phyloP scores from a whole-genome alignment of 2,113 vertebrate species.

The Elephantulus edwardii region DNA sequence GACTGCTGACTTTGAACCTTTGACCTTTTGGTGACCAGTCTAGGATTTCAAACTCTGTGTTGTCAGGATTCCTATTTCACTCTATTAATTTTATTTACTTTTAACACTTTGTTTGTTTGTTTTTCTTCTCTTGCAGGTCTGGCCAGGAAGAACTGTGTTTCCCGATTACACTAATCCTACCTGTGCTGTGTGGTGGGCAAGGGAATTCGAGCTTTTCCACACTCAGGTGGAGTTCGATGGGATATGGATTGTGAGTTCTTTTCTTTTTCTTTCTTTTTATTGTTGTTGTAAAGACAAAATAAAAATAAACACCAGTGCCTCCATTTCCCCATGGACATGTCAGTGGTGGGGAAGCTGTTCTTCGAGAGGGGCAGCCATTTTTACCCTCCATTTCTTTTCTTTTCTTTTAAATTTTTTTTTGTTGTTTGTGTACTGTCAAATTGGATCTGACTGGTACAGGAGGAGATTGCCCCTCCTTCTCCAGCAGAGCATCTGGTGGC shows the following conservation, averaged over 20 bases:
- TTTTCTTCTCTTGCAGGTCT: slow-evolving; percentile 86
- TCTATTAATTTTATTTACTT: neutral
- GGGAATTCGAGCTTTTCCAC: slow-evolving; percentile 88
- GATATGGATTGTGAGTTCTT: slow-evolving; percentile 95
- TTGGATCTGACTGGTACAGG: no score
- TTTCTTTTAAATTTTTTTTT: no score
- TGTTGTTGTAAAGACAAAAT: neutral
- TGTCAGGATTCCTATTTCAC: no score
- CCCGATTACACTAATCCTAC: slow-evolving; percentile 92
- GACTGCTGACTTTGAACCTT: no score
- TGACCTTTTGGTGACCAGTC: no score
- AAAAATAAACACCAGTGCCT: neutral
- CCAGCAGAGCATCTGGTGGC: no score
- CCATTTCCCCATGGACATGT: neutral
- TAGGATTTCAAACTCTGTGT: no score
- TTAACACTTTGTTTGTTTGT: neutral
- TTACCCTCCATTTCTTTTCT: neutral
- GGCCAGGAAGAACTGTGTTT: slow-evolving; percentile 94
- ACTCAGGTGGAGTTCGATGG: slow-evolving; percentile 89
- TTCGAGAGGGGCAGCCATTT: neutral
- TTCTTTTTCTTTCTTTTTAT: no score
- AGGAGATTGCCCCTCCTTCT: no score
- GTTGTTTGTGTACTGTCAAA: no score
- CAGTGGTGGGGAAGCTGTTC: no score
- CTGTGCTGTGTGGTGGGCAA: slow-evolving; percentile 91